phyloP scores from a whole-genome alignment of 2,888 invertebrate genomes.

The Tortrix viridana region DNA sequence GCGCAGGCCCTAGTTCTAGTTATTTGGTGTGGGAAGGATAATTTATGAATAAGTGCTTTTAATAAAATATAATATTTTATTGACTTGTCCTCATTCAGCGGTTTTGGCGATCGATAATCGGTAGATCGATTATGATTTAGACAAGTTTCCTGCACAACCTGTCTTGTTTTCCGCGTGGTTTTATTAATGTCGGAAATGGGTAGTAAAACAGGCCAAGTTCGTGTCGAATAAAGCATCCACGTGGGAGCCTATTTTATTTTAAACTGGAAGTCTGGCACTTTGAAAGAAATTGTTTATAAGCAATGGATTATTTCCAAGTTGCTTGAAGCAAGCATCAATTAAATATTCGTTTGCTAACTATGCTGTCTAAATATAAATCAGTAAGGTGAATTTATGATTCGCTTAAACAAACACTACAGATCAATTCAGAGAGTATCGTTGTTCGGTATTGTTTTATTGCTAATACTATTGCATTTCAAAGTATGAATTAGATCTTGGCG shows the following conservation, averaged over 20 bases:
- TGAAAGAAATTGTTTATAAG: too few species aligned
- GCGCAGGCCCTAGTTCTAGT: too few species aligned
- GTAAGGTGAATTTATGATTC: too few species aligned
- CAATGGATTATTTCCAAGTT: too few species aligned
- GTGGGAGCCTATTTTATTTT: neutral
- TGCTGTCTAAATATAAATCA: too few species aligned
- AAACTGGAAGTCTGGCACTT: neutral
- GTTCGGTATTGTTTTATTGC: too few species aligned
- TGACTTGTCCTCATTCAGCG: constrained; percentile 20
- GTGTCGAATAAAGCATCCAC: neutral
- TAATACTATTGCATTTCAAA: neutral
- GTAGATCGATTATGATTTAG: constrained; percentile 10
- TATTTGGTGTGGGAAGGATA: neutral
- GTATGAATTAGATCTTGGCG: constrained; percentile 15
- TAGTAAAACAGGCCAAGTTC: constrained; percentile 17
- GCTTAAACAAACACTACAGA: too few species aligned
- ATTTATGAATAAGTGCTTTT: constrained; percentile 4
- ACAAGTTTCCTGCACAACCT: constrained; percentile 24
- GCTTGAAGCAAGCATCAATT: too few species aligned
- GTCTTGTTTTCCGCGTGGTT: constrained; percentile 18
- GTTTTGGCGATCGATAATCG: constrained; percentile 26
- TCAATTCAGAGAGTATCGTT: too few species aligned
- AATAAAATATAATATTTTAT: constrained; percentile 7
- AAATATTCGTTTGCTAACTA: too few species aligned
- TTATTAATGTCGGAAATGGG: neutral